Percentiles rank a stretch among this genome's conserved stretches.
Conservation (phyloP, 2,797 vertebrate genomes). For the Syngnathus rostellatus region DNA sequence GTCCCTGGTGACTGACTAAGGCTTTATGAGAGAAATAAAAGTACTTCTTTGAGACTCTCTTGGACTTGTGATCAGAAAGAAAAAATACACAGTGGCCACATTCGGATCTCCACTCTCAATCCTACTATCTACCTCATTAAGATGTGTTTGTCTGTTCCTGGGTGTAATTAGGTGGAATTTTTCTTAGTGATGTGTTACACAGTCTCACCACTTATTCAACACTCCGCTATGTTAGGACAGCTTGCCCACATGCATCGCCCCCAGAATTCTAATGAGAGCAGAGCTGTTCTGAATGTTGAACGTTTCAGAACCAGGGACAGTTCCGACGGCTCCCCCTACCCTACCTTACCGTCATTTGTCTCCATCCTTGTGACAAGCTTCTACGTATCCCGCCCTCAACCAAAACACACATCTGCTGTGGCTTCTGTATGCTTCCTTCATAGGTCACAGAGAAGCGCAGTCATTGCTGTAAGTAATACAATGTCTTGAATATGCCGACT, state of each 20-base stretch:
- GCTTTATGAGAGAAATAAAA: conserved; percentile 13
- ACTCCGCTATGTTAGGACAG: conserved; percentile 17
- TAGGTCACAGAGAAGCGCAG: not conserved
- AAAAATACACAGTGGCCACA: conserved; percentile 29
- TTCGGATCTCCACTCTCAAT: conserved; percentile 35
- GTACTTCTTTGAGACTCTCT: conserved; percentile 42
- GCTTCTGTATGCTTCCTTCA: not conserved
- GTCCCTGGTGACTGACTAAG: not conserved
- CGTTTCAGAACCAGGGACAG: conserved; percentile 66
- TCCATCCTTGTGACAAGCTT: conserved; percentile 47
- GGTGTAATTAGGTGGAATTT: conserved; percentile 10
- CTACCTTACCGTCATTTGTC: conserved; percentile 43
- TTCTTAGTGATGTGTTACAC: not conserved
- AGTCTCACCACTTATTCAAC: conserved; percentile 11
- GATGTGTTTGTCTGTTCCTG: conserved; percentile 18
- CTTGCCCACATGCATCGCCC: conserved; percentile 9
- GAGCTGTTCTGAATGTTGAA: conserved; percentile 27
- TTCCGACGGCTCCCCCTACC: conserved; percentile 25
- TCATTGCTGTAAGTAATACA: not conserved
- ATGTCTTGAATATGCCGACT: not conserved
- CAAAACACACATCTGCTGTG: conserved; percentile 6
- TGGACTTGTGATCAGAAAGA: conserved; percentile 34
- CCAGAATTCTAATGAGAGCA: conserved; percentile 19
- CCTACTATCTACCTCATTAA: conserved; percentile 22
- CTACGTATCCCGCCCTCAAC: conserved; percentile 5